Percentiles rank a stretch among this genome's conserved stretches.
phyloP scores from a whole-genome alignment of 2,888 invertebrate species.

The Acleris holmiana region DNA sequence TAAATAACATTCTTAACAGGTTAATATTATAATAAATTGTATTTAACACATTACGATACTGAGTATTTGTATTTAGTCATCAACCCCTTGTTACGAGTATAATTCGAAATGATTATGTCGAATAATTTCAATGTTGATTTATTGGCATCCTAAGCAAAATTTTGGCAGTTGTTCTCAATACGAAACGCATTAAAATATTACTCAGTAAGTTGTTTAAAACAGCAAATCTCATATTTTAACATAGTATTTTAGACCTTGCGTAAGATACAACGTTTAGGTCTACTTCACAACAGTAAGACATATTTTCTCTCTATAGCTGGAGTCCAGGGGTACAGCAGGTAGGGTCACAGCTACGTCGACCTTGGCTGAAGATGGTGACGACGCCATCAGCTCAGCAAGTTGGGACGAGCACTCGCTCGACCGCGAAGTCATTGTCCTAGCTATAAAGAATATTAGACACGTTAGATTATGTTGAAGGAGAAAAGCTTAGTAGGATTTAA shows the following conservation, averaged over 20 bases:
- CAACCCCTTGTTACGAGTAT: too few species aligned
- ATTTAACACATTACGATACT: too few species aligned
- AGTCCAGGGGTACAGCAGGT: constrained; percentile 66
- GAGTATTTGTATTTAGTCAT: too few species aligned
- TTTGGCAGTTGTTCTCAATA: too few species aligned
- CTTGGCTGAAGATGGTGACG: constrained; percentile 67
- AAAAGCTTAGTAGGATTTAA: too few species aligned
- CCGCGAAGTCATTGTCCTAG: constrained; percentile 75
- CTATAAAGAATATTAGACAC: constrained; percentile 48
- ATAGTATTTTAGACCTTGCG: not conserved
- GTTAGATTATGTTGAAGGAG: not conserved
- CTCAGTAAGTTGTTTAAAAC: not conserved
- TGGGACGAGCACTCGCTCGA: constrained; percentile 78
- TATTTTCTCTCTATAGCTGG: constrained; percentile 75
- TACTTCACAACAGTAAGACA: constrained; percentile 76
- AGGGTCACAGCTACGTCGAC: constrained; percentile 77
- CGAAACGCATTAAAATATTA: too few species aligned
- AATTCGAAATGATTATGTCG: too few species aligned
- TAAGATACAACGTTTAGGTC: not conserved
- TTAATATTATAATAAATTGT: too few species aligned
- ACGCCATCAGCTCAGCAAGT: constrained; percentile 67
- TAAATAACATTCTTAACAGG: too few species aligned
- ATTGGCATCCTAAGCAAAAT: too few species aligned
- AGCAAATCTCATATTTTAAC: not conserved
- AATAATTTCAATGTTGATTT: too few species aligned